phyloP scores from a whole-genome alignment of 64 coral and sea anemone genomes.

The Hydrozoanthus tunicans region DNA sequence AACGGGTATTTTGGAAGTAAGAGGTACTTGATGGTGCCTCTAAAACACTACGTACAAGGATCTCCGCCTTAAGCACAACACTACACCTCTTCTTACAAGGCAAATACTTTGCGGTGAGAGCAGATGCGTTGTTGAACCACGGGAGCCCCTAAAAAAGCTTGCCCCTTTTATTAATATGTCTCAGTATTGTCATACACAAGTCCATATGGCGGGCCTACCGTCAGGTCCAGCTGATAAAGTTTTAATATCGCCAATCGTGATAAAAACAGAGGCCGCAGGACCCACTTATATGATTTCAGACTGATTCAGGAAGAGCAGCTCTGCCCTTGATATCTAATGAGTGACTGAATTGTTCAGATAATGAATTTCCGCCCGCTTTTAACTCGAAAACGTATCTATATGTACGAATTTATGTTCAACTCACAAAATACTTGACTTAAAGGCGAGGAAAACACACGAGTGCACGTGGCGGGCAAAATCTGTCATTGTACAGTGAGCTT shows the following conservation, averaged over 20 bases:
- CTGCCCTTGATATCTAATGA: neutral
- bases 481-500: conserved; percentile 38
- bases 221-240: conserved; percentile 46
- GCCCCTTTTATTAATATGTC: conserved; percentile 58
- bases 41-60: neutral
- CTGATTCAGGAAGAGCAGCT: neutral
- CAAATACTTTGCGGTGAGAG: conserved; percentile 57
- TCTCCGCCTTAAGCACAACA: neutral
- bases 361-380: conserved; percentile 30
- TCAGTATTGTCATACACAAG: conserved; percentile 47
- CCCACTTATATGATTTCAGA: neutral
- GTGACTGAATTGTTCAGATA: conserved; percentile 20
- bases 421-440: conserved; percentile 38
- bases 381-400: conserved; percentile 16
- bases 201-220: conserved; percentile 39
- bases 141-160: conserved; percentile 55
- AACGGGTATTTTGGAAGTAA: neutral
- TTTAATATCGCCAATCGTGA: conserved; percentile 21
- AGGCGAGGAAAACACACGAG: conserved; percentile 18
- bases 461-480: conserved; percentile 50
- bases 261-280: neutral
- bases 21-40: neutral
- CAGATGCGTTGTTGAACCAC: conserved; percentile 57
- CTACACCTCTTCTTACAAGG: neutral
- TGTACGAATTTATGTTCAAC: conserved; percentile 34